A percentile compares a stretch with the other conserved stretches of the same genome.
These are phyloP conservation scores for Platanista minor DNA, from an alignment of 2,113 vertebrate species.

Conservation along the genomic window DNA sequence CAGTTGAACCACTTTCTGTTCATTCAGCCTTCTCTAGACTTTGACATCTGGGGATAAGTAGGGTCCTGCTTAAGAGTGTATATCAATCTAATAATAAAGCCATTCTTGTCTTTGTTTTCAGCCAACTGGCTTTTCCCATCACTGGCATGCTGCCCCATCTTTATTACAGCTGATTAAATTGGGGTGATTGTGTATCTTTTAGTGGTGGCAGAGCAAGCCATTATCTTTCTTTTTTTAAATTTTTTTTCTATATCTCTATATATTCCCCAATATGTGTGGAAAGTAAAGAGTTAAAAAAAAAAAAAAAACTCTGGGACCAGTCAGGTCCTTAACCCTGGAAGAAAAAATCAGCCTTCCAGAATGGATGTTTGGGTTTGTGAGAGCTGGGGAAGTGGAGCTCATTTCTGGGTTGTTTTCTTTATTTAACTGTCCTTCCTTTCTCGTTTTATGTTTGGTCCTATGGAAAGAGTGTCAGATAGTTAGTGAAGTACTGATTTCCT, in stretches of 20 bases:
- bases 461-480: not conserved
- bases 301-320: not conserved
- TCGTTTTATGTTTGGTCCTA: not conserved
- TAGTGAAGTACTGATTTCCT: not conserved
- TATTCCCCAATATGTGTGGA: not conserved
- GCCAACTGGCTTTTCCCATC: not conserved
- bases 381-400: not conserved
- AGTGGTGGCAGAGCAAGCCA: not conserved
- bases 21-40: not conserved
- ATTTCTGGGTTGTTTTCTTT: not conserved
- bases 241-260: not conserved
- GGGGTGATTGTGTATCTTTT: not conserved
- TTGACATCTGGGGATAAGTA: not conserved
- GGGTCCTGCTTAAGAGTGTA: not conserved
- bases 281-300: not conserved
- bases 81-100: not conserved
- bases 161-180: not conserved
- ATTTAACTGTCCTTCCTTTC: not conserved
- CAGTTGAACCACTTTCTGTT: not conserved
- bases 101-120: not conserved
- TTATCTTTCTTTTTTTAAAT: not conserved
- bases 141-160: not conserved
- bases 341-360: not conserved
- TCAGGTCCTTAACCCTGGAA: not conserved
- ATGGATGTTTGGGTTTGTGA: not conserved